A percentile compares a stretch with the other conserved stretches of the same genome.
These are phyloP conservation scores for Aythya baeri DNA, from an alignment of 2,113 vertebrate genomes.

Conservation along the genomic window DNA sequence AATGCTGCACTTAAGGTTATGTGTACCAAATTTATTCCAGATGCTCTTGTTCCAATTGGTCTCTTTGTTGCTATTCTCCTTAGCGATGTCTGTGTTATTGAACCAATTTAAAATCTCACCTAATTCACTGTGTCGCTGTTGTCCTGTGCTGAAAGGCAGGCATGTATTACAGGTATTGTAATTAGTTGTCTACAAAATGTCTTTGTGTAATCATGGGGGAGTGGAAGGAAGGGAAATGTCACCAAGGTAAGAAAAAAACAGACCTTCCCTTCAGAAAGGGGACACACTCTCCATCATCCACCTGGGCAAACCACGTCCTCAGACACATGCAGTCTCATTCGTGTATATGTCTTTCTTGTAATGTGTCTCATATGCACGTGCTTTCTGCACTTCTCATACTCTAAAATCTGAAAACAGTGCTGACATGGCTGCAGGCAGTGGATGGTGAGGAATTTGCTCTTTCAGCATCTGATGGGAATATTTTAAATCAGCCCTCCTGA, in stretches of 20 bases:
- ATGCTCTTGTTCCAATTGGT: constrained; percentile 33
- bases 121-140: neutral
- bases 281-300: neutral
- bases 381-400: rapidly evolving
- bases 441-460: neutral
- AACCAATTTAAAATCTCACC: constrained; percentile 34
- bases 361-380: rapidly evolving
- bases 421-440: rapidly evolving
- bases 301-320: rapidly evolving
- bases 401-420: rapidly evolving
- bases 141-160: constrained; percentile 49
- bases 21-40: constrained; percentile 60
- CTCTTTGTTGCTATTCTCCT: constrained; percentile 19
- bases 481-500: neutral
- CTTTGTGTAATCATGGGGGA: neutral
- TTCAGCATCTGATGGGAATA: neutral
- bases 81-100: neutral
- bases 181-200: neutral
- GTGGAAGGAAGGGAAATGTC: neutral
- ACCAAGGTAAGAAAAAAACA: neutral
- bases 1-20: constrained; percentile 13
- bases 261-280: neutral
- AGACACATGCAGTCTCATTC: rapidly evolving
- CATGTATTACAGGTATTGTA: neutral
- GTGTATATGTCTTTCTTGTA: neutral